Percentiles rank a stretch among this genome's conserved stretches.
These are phyloP conservation scores for Ceyx melanurus DNA, from an alignment of 2,113 vertebrate species.

Conservation along the genomic window DNA sequence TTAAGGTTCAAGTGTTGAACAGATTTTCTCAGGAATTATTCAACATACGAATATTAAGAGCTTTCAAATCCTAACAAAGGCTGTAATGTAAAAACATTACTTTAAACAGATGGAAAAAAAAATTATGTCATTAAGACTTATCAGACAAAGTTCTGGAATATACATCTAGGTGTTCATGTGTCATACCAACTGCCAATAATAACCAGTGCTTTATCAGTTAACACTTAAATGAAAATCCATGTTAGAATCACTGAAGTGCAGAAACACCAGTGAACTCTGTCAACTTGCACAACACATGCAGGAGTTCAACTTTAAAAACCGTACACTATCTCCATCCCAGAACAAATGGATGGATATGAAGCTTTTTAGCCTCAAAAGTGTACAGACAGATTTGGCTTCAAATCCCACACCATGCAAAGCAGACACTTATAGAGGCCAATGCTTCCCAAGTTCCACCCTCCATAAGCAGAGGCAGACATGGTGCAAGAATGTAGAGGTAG, in stretches of 20 bases:
- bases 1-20: conserved; percentile 64
- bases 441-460: not conserved
- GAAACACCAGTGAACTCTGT: not conserved
- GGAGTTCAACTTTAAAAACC: not conserved
- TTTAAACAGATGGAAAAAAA: conserved; percentile 55
- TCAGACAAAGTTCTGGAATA: conserved; percentile 22
- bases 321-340: not conserved
- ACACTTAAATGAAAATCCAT: not conserved
- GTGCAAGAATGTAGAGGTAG: not conserved
- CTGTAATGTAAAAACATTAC: conserved; percentile 50
- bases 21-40: conserved; percentile 71
- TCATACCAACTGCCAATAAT: conserved; percentile 2
- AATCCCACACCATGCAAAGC: not conserved
- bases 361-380: not conserved
- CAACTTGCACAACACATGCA: not conserved
- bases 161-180: conserved; percentile 46
- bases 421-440: not conserved
- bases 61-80: conserved; percentile 61
- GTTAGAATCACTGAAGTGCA: not conserved
- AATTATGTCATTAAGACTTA: not conserved
- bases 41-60: conserved; percentile 71
- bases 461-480: not conserved
- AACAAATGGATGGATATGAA: not conserved
- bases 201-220: not conserved
- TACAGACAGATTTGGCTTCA: not conserved